Conservation (phyloP, 23 tunicate genomes). For the Oikopleura albicans region DNA sequence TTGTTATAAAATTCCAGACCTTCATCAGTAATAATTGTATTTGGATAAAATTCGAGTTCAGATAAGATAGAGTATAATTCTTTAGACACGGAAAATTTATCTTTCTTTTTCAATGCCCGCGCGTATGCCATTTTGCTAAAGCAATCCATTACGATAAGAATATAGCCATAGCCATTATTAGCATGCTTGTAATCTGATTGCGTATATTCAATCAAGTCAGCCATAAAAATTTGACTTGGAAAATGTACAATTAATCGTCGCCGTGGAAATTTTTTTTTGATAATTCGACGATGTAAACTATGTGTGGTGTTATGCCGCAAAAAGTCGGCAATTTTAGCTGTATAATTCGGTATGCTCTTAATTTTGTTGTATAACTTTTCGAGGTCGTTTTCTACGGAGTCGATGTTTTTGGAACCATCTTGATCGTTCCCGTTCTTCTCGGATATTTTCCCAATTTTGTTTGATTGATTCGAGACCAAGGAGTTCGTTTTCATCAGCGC, state of each 20-base stretch:
- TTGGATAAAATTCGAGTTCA: background rate
- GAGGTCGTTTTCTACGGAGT: no score
- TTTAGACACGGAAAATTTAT: background rate
- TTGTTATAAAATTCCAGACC: background rate
- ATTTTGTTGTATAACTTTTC: background rate
- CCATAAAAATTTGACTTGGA: background rate
- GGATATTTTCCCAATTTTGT: no score
- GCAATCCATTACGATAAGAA: background rate
- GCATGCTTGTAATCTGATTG: background rate
- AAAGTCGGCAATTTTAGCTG: background rate
- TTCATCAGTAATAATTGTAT: no score
- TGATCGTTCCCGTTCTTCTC: no score
- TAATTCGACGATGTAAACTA: background rate
- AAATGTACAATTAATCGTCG: background rate
- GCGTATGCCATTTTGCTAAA: background rate
- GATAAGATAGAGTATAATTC: background rate
- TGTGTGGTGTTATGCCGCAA: background rate
- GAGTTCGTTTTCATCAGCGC: no score
- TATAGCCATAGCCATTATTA: background rate
- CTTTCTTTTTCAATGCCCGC: background rate
- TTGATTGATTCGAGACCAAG: no score
- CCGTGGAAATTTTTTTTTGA: background rate
- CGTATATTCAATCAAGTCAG: background rate
- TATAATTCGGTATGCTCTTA: background rate
- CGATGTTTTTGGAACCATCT: no score